Percentiles rank a stretch among this genome's conserved stretches.
Conservation (phyloP, 1,140 invertebrate species). For the Euschistus heros region DNA sequence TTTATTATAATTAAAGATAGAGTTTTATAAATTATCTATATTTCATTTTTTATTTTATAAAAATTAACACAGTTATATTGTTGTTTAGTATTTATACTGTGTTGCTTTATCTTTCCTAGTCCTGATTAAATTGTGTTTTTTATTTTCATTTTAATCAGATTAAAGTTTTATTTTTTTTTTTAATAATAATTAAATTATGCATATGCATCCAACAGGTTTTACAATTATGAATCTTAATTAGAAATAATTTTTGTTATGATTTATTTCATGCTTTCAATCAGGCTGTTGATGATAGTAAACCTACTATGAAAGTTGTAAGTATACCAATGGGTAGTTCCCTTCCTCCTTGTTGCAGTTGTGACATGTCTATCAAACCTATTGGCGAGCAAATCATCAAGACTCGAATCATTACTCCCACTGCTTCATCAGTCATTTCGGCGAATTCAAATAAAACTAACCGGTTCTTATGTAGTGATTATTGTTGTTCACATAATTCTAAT, state of each 20-base stretch:
- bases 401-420: neutral
- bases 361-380: slow-evolving; percentile 1
- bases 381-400: neutral
- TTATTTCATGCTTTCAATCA: slow-evolving; percentile 21
- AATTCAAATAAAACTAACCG: neutral
- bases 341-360: slow-evolving; percentile 12
- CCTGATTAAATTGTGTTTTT: no score
- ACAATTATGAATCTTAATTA: neutral
- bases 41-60: no score
- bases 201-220: no score
- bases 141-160: no score
- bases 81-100: no score
- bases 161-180: no score
- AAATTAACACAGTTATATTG: no score
- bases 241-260: neutral
- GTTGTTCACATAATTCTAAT: neutral
- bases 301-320: slow-evolving; percentile 23
- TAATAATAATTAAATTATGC: no score
- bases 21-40: no score
- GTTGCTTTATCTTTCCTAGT: no score
- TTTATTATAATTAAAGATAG: no score
- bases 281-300: slow-evolving; percentile 20
- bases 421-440: neutral
- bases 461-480: neutral
- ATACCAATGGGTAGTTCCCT: slow-evolving; percentile 13